Evolutionary conservation across 2,888 invertebrate genomes (phyloP).

Genomic region (Cenopis cana): DNA sequence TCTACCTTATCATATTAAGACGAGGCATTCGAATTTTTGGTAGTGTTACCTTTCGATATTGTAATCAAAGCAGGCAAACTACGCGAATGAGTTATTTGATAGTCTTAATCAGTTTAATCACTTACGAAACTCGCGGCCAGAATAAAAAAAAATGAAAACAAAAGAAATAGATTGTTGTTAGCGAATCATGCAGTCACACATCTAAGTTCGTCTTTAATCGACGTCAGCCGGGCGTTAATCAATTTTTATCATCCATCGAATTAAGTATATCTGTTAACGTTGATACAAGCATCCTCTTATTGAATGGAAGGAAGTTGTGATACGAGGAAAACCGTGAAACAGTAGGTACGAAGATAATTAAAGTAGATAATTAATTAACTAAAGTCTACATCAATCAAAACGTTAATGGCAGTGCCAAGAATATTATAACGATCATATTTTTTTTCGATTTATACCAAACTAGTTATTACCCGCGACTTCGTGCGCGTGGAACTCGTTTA

Average conservation of each 20-base stretch:
- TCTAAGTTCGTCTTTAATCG: background rate
- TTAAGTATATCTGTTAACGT: background rate
- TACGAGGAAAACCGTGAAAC: too few species aligned
- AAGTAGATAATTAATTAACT: too few species aligned
- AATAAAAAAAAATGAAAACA: background rate
- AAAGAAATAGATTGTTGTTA: background rate
- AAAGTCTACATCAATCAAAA: too few species aligned
- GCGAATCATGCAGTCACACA: background rate
- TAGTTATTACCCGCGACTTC: too few species aligned
- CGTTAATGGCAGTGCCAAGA: background rate
- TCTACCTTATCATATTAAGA: background rate
- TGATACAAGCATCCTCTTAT: background rate
- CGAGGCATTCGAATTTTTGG: background rate
- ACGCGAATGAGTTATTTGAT: too few species aligned
- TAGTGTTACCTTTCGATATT: too few species aligned
- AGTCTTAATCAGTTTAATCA: too few species aligned
- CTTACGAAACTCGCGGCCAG: too few species aligned
- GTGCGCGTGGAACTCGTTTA: too few species aligned
- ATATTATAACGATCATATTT: background rate
- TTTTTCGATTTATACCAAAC: background rate
- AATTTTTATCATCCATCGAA: background rate
- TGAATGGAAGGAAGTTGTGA: constrained; percentile 3
- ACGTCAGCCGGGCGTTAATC: background rate
- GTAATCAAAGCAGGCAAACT: too few species aligned
- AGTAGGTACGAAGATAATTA: too few species aligned